Evolutionary conservation across 92 coral and sea anemone genomes (phyloP).

Genomic region (Porites evermanni): DNA sequence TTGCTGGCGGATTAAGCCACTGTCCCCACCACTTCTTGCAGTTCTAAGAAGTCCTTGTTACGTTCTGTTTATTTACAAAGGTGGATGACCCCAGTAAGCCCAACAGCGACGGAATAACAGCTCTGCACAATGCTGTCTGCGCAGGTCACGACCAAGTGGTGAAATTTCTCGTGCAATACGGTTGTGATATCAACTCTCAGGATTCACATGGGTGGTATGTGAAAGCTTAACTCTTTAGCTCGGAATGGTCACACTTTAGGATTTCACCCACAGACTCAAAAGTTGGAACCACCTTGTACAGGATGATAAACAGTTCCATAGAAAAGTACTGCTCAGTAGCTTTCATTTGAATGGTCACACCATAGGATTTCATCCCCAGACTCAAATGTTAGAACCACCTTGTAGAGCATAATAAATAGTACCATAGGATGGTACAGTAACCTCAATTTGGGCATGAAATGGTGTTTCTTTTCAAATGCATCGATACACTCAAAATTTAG

Average conservation of each 20-base stretch:
- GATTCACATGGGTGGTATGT: conserved; percentile 97
- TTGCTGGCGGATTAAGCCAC: no score
- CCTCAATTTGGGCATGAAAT: no score
- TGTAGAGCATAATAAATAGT: no score
- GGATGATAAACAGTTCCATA: background rate
- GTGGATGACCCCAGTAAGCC: conserved; percentile 95
- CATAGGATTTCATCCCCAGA: no score
- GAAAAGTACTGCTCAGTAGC: conserved; percentile 1
- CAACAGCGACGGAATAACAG: conserved; percentile 95
- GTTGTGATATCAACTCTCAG: conserved; percentile 93
- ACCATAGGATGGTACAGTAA: no score
- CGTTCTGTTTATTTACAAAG: conserved; percentile 30
- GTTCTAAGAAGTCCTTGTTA: background rate
- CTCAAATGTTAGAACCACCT: no score
- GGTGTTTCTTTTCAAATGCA: no score
- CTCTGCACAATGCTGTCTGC: conserved; percentile 99
- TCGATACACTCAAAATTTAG: no score
- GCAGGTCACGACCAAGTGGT: conserved; percentile 88
- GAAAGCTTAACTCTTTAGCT: background rate
- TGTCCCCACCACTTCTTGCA: no score
- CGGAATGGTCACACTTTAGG: background rate
- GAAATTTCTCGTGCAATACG: conserved; percentile 84
- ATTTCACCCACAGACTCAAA: background rate
- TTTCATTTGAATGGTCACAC: no score
- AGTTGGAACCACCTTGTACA: background rate